phyloP scores from a whole-genome alignment of 2,888 invertebrate genomes.

The Drosophila affinis region DNA sequence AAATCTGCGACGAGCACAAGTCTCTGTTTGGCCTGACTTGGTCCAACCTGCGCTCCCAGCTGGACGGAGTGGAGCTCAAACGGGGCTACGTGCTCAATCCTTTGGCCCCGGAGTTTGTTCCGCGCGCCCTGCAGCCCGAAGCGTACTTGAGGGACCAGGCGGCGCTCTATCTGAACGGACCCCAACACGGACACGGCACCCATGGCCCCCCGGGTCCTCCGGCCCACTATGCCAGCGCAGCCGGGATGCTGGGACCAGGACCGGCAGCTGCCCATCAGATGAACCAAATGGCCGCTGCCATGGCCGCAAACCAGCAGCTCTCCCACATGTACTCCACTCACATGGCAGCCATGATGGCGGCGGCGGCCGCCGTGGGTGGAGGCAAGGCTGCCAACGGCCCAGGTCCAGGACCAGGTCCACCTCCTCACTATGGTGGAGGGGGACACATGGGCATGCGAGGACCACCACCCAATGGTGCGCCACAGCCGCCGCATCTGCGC shows the following conservation, averaged over 20 bases:
- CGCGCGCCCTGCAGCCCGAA: slow-evolving; percentile 85
- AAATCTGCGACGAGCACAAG: slow-evolving; percentile 88
- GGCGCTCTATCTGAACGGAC: slow-evolving; percentile 77
- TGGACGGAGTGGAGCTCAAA: slow-evolving; percentile 90
- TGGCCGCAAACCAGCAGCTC: slow-evolving; percentile 73
- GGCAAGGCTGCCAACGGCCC: slow-evolving; percentile 62
- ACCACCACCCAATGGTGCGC: slow-evolving; percentile 66
- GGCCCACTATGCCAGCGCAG: slow-evolving; percentile 55
- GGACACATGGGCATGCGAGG: slow-evolving; percentile 76
- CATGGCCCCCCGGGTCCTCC: slow-evolving; percentile 53
- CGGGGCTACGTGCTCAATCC: slow-evolving; percentile 92
- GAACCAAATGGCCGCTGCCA: slow-evolving; percentile 77
- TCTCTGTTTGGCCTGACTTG: slow-evolving; percentile 90
- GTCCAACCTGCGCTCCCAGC: slow-evolving; percentile 87
- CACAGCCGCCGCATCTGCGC: slow-evolving; percentile 78
- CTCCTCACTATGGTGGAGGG: slow-evolving; percentile 48
- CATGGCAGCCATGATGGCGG: slow-evolving; percentile 79
- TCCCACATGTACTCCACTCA: slow-evolving; percentile 78
- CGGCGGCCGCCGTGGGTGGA: slow-evolving; percentile 58
- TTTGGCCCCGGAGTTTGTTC: slow-evolving; percentile 91
- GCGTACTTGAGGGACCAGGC: slow-evolving; percentile 84
- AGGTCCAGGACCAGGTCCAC: slow-evolving; percentile 69
- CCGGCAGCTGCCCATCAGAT: slow-evolving; percentile 70
- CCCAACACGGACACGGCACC: slow-evolving; percentile 48
- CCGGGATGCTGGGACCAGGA: slow-evolving; percentile 69